Base-by-base conservation (phyloP, 2,113 vertebrate species). In the Atractosteus spatula region DNA sequence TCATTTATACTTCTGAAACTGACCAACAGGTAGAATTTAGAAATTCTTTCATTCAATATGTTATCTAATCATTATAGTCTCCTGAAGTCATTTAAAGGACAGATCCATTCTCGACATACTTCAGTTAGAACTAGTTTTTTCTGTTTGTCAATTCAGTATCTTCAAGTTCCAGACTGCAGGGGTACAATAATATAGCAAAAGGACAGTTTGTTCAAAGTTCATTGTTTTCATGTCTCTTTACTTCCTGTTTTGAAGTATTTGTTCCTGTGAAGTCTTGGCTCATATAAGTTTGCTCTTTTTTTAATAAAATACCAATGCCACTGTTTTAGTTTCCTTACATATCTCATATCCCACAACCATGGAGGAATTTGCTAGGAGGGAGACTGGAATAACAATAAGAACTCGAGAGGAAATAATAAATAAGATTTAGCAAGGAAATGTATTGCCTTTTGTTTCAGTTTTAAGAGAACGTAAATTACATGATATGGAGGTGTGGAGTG, bases 221-320 rank as follows among this genome's bases (percentile, higher is more conserved):
- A 73, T 17, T 84, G 71, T 79, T 81, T 64, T 10, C 63, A 68
- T 71, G 14, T 79, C 70, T 73, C 55, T 69, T 56, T 80, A 5
- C 80, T 81, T 79, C 75, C 74, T 82, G 16, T 68, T 85, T 84
- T 78, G 65, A 76, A 29, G 68, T 82, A 29, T 71, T 66, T 79
- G 73, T 78, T 68, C 62, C 74, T 70, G 3, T 76, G 41, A 63
- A 78, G 57, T 68, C 43, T 76, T 76, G 74, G 74, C 74, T 66
- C 62, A 59, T 43, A 66, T 42, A 59, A 44, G 41, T 51, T 45
- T 61, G 55, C 8, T 29, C 42, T 42, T 43, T 43, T 69, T 43
- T 14, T 12, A 55, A 54, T 55, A 11, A 8, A 8, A 41, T 68
- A 14, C 16, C 47, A 57, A 29, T 54, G 68, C 47, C 45, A 17